Percentiles rank a stretch among this genome's conserved stretches.
Conservation (phyloP, 2,113 vertebrate genomes). For the Pteruthius melanotis region DNA sequence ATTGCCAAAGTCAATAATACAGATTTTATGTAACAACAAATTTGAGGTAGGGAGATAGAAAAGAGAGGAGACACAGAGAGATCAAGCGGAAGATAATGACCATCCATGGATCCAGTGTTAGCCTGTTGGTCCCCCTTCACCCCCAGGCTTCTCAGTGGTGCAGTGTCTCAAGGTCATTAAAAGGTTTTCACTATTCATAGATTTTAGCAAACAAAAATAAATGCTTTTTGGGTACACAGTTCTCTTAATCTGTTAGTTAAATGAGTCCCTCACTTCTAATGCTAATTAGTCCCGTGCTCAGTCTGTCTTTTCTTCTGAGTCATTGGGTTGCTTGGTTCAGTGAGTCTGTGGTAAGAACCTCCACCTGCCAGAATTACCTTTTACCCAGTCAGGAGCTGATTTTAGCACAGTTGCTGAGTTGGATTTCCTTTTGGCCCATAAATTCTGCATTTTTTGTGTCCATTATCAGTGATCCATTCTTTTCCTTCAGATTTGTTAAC, state of each 20-base stretch:
- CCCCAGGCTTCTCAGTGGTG: not conserved
- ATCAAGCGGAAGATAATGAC: not conserved
- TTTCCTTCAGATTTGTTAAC: not conserved
- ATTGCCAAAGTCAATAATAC: not conserved
- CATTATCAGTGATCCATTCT: not conserved
- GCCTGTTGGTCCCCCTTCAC: not conserved
- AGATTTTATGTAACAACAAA: not conserved
- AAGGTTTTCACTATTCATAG: not conserved
- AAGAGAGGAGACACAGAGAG: not conserved
- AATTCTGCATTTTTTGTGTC: not conserved
- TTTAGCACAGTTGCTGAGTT: not conserved
- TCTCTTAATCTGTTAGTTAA: not conserved
- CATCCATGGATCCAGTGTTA: not conserved
- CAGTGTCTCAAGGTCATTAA: rapidly evolving
- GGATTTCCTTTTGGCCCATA: not conserved
- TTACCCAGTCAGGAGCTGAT: not conserved
- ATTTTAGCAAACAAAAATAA: not conserved
- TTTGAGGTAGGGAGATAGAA: not conserved
- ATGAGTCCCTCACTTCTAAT: not conserved
- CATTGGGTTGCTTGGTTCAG: not conserved
- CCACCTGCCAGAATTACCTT: rapidly evolving
- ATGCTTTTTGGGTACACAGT: not conserved
- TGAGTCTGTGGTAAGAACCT: no score
- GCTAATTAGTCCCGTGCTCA: not conserved
- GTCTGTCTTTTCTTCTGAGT: not conserved